Conservation (phyloP, 2,113 vertebrate genomes). For the Alectura lathami region DNA sequence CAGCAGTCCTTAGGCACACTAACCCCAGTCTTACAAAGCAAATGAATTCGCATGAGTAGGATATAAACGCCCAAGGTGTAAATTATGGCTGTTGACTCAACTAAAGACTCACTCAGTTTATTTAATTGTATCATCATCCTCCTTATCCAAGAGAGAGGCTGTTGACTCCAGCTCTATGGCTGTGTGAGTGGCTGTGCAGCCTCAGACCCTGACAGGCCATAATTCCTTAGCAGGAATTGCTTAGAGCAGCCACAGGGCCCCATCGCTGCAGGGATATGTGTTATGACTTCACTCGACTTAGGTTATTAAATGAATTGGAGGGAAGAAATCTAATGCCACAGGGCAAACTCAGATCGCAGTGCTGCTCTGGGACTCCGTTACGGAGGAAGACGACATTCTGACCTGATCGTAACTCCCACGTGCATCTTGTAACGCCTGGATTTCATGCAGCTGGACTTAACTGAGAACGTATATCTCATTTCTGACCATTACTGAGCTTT, state of each 20-base stretch:
- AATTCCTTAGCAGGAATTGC: not conserved
- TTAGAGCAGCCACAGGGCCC: not conserved
- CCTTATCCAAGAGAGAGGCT: not conserved
- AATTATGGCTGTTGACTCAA: not conserved
- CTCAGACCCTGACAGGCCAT: not conserved
- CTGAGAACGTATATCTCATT: not conserved
- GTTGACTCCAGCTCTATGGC: not conserved
- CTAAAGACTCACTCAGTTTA: not conserved
- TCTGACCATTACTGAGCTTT: not conserved
- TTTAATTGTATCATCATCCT: not conserved
- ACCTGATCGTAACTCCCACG: not conserved
- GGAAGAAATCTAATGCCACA: not conserved
- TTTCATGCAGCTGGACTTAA: not conserved
- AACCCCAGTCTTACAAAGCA: not conserved
- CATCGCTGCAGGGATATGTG: not conserved
- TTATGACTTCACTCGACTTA: not conserved
- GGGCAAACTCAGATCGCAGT: not conserved
- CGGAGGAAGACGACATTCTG: not conserved
- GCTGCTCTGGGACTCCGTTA: not conserved
- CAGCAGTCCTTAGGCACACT: not conserved
- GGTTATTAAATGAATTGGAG: not conserved
- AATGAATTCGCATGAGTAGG: not conserved
- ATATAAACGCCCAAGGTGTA: not conserved
- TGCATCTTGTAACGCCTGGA: not conserved
- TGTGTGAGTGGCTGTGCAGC: not conserved